Evolutionary conservation across 2,797 vertebrate genomes (phyloP), one percentile per base, ranked within the genome.

Genomic region (Rhadinocentrus ornatus): DNA sequence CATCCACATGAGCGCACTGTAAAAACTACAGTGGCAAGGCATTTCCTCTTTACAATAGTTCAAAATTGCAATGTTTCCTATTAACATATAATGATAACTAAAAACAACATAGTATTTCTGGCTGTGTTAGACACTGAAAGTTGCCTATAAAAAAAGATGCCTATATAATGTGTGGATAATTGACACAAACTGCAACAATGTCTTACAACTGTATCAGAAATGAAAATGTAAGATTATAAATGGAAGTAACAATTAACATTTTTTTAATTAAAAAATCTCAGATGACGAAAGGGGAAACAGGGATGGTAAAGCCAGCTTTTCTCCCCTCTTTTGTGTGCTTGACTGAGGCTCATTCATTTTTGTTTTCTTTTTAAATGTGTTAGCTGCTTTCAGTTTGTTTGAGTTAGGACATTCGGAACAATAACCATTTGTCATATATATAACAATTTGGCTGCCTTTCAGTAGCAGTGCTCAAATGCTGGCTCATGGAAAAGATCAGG

Each of bases 381-480:
- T 41, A 62, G 20, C 44, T 58, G 46, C 20, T 53, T 54, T 66
- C 34, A 29, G 7, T 46, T 48, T 55, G 22, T 53, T 57, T 66
- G n/a, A 35, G 27, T 52, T 13, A 4, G 22, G n/a, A 24, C 2
- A 5, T 24, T 12, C 2, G 2, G 10, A 10, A 24, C 22, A 63
- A 37, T 13, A 29, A 50, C 22, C 12, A 39, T 60, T 37, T 60
- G 46, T 69, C 46, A 56, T 24, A 24, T 52, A 24, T 13, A 24
- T 24, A 52, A 46, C 20, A 20, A 24, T 22, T 11, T 24, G 22
- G n/a, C 48, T 52, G 44, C 18, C 8, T 20, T 8, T n/a, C 9
- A 46, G 44, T 20, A n/a, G 18, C 44, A 9, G 6, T n/a, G 44
- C 13, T 52, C 9, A 24, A 1, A 13, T 52, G 12, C 22, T 24